Base-by-base conservation (phyloP, 2,113 vertebrate genomes). In the Rhodinocichla rosea region DNA sequence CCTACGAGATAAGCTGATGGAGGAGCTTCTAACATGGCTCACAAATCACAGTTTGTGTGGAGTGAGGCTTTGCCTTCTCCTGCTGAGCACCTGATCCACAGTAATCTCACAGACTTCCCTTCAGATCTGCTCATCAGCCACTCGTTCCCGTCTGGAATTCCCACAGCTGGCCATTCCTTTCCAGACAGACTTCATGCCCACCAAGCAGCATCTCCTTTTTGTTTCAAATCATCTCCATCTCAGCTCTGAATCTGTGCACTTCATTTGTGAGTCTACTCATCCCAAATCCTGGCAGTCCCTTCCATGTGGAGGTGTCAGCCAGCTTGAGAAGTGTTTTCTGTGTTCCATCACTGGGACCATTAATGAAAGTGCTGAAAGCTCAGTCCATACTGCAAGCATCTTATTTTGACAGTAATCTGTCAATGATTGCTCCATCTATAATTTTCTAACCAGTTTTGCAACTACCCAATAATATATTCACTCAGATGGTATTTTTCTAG, bases 321-420 rank as follows among this genome's bases (percentile, higher is more conserved):
- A 86, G 83, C 68, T 45, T 95, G 89, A 87, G 65, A 77, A 90
- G 57, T 53, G 50, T 94, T 92, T 79, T 71, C 62, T 33, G 49
- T 7, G 5, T 69, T 94, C 83, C 71, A 33, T 87, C 83, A 65
- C 9, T 0, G 0, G 44, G 78, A 75, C 32, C 53, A 71, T 87
- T 87, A 91, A 84, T 71, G 82, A 82, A 85, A 94, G 67, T 71
- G 85, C 62, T 91, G 95, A 92, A 94, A 93, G 65, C 78, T 76
- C 65, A 89, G 70, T 49, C 90, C 65, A 56, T 87, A 47, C 24
- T 79, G 39, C 49, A 75, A 76, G n/a, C 33, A 60, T 53, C 70
- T 60, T 75, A 17, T 87, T 96, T 95, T 97, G 94, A 91, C 90
- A 95, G 85, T 95, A 91, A 94, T 88, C 82, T 91, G 75, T 91